These are phyloP conservation scores for Podocnemis expansa DNA, from an alignment of 2,113 vertebrate genomes.

Conservation along the genomic window DNA sequence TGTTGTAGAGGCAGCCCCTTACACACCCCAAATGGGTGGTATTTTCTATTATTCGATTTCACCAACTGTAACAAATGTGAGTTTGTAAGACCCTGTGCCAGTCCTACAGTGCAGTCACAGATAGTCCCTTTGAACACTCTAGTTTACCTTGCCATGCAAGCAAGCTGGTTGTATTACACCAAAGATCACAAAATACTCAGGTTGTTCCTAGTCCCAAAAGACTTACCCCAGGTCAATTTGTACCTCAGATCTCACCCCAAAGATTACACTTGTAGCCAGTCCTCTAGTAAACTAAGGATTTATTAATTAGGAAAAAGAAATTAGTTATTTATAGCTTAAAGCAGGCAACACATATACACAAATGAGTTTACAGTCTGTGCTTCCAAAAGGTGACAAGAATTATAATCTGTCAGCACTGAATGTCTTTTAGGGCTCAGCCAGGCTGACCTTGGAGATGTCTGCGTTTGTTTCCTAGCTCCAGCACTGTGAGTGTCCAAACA, in stretches of 20 bases:
- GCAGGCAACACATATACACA: background rate
- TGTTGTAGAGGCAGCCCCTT: no score
- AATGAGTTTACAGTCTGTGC: background rate
- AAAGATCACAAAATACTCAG: background rate
- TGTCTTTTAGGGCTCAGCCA: background rate
- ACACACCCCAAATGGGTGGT: background rate
- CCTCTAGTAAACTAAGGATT: background rate
- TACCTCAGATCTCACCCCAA: background rate
- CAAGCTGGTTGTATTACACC: background rate
- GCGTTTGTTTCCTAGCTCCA: background rate
- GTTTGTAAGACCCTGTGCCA: background rate
- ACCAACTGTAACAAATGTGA: background rate
- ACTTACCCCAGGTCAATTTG: no score
- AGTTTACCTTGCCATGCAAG: background rate
- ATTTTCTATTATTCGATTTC: background rate
- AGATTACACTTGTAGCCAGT: background rate
- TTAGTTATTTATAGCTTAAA: background rate
- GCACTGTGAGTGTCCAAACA: background rate
- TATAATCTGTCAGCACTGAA: background rate
- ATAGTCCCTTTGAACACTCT: no score
- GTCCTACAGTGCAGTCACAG: background rate
- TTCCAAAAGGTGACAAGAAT: background rate
- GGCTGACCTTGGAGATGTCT: background rate
- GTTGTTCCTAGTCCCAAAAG: background rate
- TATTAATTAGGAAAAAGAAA: background rate